Conservation (phyloP, 2,113 vertebrate genomes). For the Mus pahari region DNA sequence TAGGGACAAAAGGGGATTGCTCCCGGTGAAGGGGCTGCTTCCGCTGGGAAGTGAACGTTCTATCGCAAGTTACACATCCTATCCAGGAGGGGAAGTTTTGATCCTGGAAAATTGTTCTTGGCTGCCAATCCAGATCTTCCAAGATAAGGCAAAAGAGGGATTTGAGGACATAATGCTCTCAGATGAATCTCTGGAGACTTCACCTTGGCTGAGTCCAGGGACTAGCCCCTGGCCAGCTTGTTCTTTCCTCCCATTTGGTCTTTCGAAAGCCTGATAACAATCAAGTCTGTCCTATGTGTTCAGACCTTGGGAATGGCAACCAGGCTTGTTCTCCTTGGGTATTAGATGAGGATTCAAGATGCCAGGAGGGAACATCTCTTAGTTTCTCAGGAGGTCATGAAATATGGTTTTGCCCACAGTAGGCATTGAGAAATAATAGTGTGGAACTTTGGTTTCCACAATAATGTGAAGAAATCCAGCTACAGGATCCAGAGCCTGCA, state of each 20-base stretch:
- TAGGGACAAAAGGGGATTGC: not conserved
- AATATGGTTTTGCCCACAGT: not conserved
- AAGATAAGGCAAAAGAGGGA: constrained; percentile 3
- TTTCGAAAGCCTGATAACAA: not conserved
- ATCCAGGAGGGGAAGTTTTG: not conserved
- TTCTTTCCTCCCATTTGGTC: not conserved
- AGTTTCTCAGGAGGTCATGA: constrained; percentile 3
- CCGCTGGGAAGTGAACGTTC: not conserved
- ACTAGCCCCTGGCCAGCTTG: not conserved
- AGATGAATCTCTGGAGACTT: not conserved
- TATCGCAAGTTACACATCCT: not conserved
- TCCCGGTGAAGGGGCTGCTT: not conserved
- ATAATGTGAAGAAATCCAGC: constrained; percentile 59
- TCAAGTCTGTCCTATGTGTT: not conserved
- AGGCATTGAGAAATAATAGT: constrained; percentile 42
- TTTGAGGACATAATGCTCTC: not conserved
- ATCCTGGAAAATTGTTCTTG: not conserved
- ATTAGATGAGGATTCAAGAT: constrained; percentile 28
- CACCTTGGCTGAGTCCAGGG: not conserved
- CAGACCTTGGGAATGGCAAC: not conserved
- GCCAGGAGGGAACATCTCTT: not conserved
- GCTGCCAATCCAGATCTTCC: not conserved
- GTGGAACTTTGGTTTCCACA: constrained; percentile 12
- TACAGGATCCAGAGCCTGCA: constrained; percentile 33
- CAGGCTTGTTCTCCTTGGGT: not conserved